Base-by-base conservation (phyloP, 2,888 invertebrate genomes). In the Eilema sororculum region DNA sequence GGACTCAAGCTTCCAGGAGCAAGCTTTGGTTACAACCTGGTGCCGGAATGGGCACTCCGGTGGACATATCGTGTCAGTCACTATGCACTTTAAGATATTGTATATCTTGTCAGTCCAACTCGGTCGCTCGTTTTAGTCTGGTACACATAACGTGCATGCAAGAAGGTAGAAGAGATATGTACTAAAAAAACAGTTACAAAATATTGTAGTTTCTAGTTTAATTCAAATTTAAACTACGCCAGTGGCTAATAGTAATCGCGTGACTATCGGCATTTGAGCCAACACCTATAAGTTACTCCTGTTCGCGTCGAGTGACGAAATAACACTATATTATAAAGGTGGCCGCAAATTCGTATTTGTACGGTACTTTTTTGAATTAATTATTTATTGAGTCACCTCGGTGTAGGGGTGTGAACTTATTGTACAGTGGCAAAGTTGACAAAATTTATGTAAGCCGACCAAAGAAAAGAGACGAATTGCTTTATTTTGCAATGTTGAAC, bases 241-340 rank as follows among this genome's bases (percentile, higher is more conserved):
- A 58, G 46, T 61, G 20, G 46, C 22, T 30, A 12, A 25, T 69
- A 52, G 25, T 30, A 46, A 25, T 57, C 52, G 68, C 68, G 68
- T 68, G 68, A 66, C 72, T 66, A 63, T 59, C 66, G 41, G 59
- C 59, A 52, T 72, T 72, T 68, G 20, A 66, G 28, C 58, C 72
- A 59, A 72, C 72, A 72, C 72, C 72, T 72, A 72, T 72, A 59
- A 46, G 66, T 72, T 72, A 72, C 59, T 33, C 25, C 60, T 68
- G 61, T 57, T 62, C 62, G 57, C 46, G 56, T 28, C 66, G 46
- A 66, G 72, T 72, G 72, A 65, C 61, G 72, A 72, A 72, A 72
- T 72, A 72, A 69, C 72, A 72, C 65, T 72, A 72, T 66, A 66
- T 72, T 69, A 72, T 72, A 72, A 72, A 66, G 22, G 37, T 37